phyloP scores from a whole-genome alignment of 2,888 invertebrate species.

The Athalia rosae region DNA sequence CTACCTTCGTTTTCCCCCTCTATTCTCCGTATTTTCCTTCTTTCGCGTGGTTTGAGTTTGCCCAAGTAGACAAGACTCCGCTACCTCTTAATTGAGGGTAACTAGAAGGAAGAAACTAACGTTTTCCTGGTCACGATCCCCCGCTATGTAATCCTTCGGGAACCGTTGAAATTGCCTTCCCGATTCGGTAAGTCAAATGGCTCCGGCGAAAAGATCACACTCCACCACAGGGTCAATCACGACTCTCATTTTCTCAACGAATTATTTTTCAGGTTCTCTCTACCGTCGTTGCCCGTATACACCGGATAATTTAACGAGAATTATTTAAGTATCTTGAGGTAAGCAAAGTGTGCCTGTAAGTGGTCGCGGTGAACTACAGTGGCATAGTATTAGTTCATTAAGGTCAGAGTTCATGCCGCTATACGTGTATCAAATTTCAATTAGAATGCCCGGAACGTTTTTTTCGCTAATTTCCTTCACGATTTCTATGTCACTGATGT shows the following conservation, averaged over 20 bases:
- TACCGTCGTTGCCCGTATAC: not conserved
- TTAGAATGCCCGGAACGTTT: not conserved
- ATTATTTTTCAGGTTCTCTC: slow-evolving; percentile 21
- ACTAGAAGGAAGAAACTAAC: slow-evolving; percentile 11
- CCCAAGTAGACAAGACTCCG: slow-evolving; percentile 28
- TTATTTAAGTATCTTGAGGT: slow-evolving; percentile 58
- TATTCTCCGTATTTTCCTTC: slow-evolving; percentile 10
- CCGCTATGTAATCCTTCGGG: slow-evolving; percentile 12
- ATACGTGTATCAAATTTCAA: slow-evolving; percentile 41
- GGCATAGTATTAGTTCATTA: slow-evolving; percentile 61
- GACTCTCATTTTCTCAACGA: not conserved
- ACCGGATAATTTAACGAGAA: not conserved
- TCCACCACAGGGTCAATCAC: too few species aligned
- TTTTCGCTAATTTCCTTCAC: not conserved
- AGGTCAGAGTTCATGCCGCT: slow-evolving; percentile 66
- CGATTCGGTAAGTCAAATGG: slow-evolving; percentile 31
- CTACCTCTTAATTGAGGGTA: slow-evolving; percentile 31
- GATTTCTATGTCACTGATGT: slow-evolving; percentile 40
- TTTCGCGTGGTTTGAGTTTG: not conserved
- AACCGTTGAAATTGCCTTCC: not conserved
- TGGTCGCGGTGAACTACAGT: slow-evolving; percentile 52
- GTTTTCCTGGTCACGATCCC: slow-evolving; percentile 19
- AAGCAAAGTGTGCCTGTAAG: slow-evolving; percentile 62
- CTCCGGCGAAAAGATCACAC: not conserved
- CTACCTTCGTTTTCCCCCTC: slow-evolving; percentile 2